Evolutionary conservation across 1,140 invertebrate genomes (phyloP).

Genomic region (Gerris buenoi): DNA sequence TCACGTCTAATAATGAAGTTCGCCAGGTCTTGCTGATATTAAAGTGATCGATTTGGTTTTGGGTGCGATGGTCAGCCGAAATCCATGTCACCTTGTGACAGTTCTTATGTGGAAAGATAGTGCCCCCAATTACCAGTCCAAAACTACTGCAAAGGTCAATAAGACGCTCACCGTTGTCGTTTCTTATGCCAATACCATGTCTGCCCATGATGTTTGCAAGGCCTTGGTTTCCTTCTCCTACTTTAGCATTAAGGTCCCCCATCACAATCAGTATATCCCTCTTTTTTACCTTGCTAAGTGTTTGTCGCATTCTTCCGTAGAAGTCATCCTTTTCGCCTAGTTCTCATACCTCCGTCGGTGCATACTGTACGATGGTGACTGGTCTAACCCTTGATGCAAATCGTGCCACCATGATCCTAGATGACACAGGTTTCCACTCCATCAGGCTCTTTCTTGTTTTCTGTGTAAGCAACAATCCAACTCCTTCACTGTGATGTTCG

Average conservation of each 20-base stretch:
- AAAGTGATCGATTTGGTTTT: too few species aligned
- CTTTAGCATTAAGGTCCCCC: neutral
- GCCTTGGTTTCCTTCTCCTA: neutral
- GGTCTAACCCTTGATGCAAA: too few species aligned
- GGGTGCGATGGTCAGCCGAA: too few species aligned
- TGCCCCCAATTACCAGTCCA: neutral
- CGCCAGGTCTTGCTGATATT: slow-evolving; percentile 2
- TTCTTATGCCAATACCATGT: neutral
- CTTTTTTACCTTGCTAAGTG: slow-evolving; percentile 1
- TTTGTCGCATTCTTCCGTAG: neutral
- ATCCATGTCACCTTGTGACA: too few species aligned
- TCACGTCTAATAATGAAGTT: slow-evolving; percentile 6
- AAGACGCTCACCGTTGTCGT: slow-evolving; percentile 1
- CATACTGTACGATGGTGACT: slow-evolving; percentile 9
- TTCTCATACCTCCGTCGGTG: slow-evolving; percentile 7
- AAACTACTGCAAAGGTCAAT: neutral
- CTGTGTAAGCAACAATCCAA: slow-evolving; percentile 7
- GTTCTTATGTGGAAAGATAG: slow-evolving; percentile 4
- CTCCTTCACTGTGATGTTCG: slow-evolving; percentile 6
- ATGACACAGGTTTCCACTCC: slow-evolving; percentile 7
- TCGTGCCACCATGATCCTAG: neutral
- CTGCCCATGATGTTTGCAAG: neutral
- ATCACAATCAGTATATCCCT: slow-evolving; percentile 13
- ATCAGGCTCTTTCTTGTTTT: neutral
- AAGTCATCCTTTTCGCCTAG: slow-evolving; percentile 4